Conservation (phyloP, 1,140 invertebrate genomes). For the Rhyacophila brunnea region DNA sequence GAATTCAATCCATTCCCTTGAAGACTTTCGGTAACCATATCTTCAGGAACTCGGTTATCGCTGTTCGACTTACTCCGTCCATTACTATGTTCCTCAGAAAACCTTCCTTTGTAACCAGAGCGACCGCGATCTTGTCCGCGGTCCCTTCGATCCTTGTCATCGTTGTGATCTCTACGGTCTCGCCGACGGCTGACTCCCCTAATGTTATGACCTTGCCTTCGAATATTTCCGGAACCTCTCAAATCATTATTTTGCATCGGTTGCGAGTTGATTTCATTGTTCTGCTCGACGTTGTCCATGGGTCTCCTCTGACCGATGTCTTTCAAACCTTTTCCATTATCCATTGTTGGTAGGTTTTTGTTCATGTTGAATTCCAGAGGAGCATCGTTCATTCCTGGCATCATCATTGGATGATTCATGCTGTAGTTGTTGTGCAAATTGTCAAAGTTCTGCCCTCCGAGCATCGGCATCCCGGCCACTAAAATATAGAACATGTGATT, state of each 20-base stretch:
- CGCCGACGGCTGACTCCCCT: conserved; percentile 8
- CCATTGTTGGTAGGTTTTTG: conserved; percentile 47
- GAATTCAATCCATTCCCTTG: background rate
- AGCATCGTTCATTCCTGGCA: conserved; percentile 64
- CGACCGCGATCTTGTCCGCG: conserved; percentile 26
- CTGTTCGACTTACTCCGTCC: conserved; percentile 6
- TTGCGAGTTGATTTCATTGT: background rate
- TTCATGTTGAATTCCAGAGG: conserved; percentile 67
- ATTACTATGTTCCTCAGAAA: background rate
- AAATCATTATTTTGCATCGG: conserved; percentile 7
- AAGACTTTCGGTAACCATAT: background rate
- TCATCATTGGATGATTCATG: conserved; percentile 31
- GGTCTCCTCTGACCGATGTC: background rate
- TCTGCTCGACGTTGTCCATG: background rate
- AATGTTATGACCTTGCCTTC: background rate
- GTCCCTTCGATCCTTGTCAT: conserved; percentile 39
- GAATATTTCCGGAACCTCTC: conserved; percentile 7
- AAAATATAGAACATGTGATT: conserved; percentile 7
- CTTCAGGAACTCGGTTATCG: background rate
- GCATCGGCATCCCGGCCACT: conserved; percentile 31
- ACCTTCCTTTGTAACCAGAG: conserved; percentile 18
- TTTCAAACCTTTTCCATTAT: conserved; percentile 24
- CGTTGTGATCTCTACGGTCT: conserved; percentile 42
- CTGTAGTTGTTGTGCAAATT: conserved; percentile 28
- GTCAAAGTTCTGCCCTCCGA: conserved; percentile 21